Conservation (phyloP, 2,113 vertebrate species). For the Muscicapa adusta region DNA sequence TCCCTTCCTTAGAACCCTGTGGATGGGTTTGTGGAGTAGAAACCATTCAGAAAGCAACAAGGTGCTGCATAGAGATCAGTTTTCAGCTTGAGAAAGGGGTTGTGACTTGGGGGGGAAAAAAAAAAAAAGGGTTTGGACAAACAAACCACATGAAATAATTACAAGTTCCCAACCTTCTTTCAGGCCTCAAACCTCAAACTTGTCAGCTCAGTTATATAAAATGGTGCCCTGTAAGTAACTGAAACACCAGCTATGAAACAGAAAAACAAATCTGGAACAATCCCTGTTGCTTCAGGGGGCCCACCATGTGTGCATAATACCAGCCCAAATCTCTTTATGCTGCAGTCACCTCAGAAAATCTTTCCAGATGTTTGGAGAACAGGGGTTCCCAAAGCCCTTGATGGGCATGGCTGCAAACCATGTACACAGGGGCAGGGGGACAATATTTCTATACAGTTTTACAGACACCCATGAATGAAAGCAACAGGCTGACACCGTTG, state of each 20-base stretch:
- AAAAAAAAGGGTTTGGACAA: neutral
- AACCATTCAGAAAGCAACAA: neutral
- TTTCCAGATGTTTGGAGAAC: neutral
- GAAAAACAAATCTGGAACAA: neutral
- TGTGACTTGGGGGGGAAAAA: neutral
- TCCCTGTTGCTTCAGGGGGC: neutral
- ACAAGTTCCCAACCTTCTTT: neutral
- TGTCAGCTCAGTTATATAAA: neutral
- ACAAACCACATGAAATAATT: neutral
- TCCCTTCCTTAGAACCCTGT: neutral
- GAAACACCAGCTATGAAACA: neutral
- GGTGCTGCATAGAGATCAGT: neutral
- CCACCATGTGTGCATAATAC: neutral
- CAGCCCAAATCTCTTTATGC: neutral
- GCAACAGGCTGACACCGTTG: neutral
- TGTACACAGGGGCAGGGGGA: neutral
- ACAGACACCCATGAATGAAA: neutral
- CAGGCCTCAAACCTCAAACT: neutral
- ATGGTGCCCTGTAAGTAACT: neutral
- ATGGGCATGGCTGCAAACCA: neutral
- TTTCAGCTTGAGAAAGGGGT: neutral
- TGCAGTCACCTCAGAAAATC: neutral
- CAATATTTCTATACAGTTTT: neutral
- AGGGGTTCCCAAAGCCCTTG: neutral
- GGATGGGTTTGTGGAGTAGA: neutral